Evolutionary conservation across 2,888 invertebrate genomes (phyloP).

Genomic region (Drosophila fungiperda): DNA sequence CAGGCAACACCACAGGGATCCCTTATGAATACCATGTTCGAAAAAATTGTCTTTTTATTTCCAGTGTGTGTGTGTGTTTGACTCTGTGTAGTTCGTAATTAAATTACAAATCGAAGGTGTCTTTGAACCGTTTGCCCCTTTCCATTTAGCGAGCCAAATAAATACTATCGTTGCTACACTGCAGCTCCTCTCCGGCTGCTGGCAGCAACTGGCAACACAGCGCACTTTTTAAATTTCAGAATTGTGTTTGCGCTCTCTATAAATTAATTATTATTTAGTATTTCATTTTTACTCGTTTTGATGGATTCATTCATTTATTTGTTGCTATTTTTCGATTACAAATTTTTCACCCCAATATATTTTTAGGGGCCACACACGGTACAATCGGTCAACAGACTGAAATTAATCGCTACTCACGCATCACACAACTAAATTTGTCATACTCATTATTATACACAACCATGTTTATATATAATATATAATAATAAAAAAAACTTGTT

Average conservation of each 20-base stretch:
- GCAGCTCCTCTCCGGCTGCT: slow-evolving; percentile 47
- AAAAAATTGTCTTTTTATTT: slow-evolving; percentile 18
- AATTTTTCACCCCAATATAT: slow-evolving; percentile 52
- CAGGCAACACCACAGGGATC: slow-evolving; percentile 95
- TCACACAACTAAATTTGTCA: background rate
- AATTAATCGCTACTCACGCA: slow-evolving; percentile 5
- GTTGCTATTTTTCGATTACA: slow-evolving; percentile 61
- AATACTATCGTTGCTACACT: slow-evolving; percentile 42
- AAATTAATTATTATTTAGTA: slow-evolving; percentile 9
- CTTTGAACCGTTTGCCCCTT: slow-evolving; percentile 34
- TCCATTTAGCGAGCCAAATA: slow-evolving; percentile 38
- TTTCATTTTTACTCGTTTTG: slow-evolving; percentile 28
- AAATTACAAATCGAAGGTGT: slow-evolving; percentile 68
- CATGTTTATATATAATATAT: background rate
- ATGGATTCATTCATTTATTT: slow-evolving; percentile 47
- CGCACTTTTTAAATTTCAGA: slow-evolving; percentile 11
- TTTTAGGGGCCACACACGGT: slow-evolving; percentile 26
- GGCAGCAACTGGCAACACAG: slow-evolving; percentile 31
- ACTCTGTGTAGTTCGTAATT: slow-evolving; percentile 47
- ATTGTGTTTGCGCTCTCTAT: background rate
- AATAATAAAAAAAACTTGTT: too few relatives aligned
- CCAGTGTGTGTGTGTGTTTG: slow-evolving; percentile 1
- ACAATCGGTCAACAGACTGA: slow-evolving; percentile 11
- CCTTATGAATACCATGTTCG: slow-evolving; percentile 88
- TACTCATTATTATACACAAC: background rate